These are phyloP conservation scores for Temnothorax longispinosus DNA, from an alignment of 1,140 invertebrate genomes.

Conservation along the genomic window DNA sequence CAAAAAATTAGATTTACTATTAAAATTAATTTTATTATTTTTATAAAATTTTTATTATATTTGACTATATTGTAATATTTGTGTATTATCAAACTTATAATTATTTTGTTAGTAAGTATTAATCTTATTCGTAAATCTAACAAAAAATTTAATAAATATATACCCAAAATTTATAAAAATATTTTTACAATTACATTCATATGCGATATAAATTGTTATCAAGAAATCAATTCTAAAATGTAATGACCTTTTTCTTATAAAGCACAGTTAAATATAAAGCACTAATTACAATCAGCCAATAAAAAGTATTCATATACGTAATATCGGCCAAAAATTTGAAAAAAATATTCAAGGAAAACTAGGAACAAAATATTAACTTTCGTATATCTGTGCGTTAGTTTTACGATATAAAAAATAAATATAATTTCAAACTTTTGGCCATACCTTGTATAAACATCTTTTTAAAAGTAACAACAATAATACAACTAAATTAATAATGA, in stretches of 20 bases:
- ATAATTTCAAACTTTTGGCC: constrained; percentile 7
- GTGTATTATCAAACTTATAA: neutral
- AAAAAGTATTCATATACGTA: constrained; percentile 39
- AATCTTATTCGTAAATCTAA: neutral
- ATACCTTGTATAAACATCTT: constrained; percentile 70
- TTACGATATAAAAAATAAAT: neutral
- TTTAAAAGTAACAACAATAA: constrained; percentile 61
- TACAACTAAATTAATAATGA: constrained; percentile 71
- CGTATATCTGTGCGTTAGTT: neutral
- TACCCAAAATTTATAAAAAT: neutral
- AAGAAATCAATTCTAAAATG: constrained; percentile 64
- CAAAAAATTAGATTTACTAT: neutral
- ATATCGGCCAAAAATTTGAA: constrained; percentile 16
- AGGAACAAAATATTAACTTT: neutral
- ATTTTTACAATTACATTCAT: neutral
- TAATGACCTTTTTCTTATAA: constrained; percentile 71
- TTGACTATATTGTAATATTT: neutral
- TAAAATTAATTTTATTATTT: constrained; percentile 15
- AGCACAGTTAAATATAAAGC: constrained; percentile 73
- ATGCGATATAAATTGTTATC: neutral
- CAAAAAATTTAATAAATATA: constrained; percentile 3
- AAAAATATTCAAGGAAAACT: neutral
- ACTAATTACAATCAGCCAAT: constrained; percentile 79
- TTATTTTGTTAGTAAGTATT: neutral
- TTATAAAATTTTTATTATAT: neutral